These are phyloP conservation scores for Ormyrus pomaceus DNA, from an alignment of 2,888 invertebrate genomes.

Conservation along the genomic window DNA sequence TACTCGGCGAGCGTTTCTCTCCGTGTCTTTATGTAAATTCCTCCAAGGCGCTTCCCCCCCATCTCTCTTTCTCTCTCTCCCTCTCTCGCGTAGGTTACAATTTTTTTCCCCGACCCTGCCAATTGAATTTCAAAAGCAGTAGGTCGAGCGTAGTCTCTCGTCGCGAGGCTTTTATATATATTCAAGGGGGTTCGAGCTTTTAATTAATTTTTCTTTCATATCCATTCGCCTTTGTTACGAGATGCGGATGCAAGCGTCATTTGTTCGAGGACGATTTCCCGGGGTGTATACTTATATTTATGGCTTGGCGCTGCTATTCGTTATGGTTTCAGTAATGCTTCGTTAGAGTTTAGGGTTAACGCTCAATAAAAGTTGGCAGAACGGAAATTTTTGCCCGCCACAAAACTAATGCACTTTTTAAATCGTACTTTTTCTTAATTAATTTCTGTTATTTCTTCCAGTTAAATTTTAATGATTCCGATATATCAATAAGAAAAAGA, in stretches of 20 bases:
- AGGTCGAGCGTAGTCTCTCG: constrained; percentile 7
- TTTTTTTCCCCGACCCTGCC: not conserved
- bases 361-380: no score
- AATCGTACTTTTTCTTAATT: no score
- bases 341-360: no score
- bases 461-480: no score
- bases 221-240: not conserved
- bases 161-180: no score
- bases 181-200: not conserved
- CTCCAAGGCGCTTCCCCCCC: not conserved
- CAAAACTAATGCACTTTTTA: no score
- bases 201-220: constrained; percentile 21
- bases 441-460: no score
- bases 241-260: not conserved
- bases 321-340: no score
- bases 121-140: constrained; percentile 35
- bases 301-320: no score
- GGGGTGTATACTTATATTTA: not conserved
- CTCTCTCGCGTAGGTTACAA: not conserved
- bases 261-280: not conserved
- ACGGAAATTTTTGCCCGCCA: no score
- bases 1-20: not conserved
- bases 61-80: not conserved
- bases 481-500: no score
- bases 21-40: constrained; percentile 36